phyloP scores from a whole-genome alignment of 2,888 invertebrate genomes.

The Copidosoma aretas region DNA sequence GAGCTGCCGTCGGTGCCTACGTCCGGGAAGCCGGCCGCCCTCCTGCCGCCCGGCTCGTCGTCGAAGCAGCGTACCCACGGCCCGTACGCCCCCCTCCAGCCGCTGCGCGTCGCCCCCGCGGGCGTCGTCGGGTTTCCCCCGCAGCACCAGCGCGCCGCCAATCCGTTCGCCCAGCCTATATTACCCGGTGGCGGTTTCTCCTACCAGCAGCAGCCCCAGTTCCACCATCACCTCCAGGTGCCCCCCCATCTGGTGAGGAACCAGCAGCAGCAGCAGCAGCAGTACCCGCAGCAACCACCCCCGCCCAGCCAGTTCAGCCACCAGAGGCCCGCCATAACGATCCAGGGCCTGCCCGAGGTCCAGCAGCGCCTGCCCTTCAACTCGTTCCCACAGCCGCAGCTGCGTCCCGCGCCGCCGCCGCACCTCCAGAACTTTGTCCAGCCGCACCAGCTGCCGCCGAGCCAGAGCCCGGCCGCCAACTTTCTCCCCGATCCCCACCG shows the following conservation, averaged over 20 bases:
- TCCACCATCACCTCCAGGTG: slow-evolving; percentile 37
- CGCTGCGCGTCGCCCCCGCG: slow-evolving; percentile 52
- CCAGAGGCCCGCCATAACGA: slow-evolving; percentile 55
- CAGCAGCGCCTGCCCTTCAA: slow-evolving; percentile 57
- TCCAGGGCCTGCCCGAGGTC: slow-evolving; percentile 58
- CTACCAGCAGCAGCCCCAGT: slow-evolving; percentile 41
- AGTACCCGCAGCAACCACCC: slow-evolving; percentile 41
- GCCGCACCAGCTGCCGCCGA: slow-evolving; percentile 47
- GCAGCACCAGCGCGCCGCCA: slow-evolving; percentile 45
- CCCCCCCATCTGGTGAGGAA: slow-evolving; percentile 23
- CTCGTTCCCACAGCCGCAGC: slow-evolving; percentile 60
- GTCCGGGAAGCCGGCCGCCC: too few relatives aligned
- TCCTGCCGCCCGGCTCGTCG: slow-evolving; percentile 38
- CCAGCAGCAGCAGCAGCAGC: slow-evolving; percentile 44
- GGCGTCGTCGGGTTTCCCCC: slow-evolving; percentile 39
- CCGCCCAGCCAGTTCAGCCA: too few relatives aligned
- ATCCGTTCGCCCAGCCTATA: slow-evolving; percentile 43
- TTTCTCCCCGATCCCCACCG: slow-evolving; percentile 38
- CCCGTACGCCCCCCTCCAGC: slow-evolving; percentile 56
- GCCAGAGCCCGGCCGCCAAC: slow-evolving; percentile 29
- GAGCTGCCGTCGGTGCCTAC: too few relatives aligned
- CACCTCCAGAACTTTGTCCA: slow-evolving; percentile 53
- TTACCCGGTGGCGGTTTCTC: background rate
- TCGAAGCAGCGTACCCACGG: slow-evolving; percentile 59
- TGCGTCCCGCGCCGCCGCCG: slow-evolving; percentile 50